Conservation (phyloP, 1,140 invertebrate species). For the Brachionus manjavacas region DNA sequence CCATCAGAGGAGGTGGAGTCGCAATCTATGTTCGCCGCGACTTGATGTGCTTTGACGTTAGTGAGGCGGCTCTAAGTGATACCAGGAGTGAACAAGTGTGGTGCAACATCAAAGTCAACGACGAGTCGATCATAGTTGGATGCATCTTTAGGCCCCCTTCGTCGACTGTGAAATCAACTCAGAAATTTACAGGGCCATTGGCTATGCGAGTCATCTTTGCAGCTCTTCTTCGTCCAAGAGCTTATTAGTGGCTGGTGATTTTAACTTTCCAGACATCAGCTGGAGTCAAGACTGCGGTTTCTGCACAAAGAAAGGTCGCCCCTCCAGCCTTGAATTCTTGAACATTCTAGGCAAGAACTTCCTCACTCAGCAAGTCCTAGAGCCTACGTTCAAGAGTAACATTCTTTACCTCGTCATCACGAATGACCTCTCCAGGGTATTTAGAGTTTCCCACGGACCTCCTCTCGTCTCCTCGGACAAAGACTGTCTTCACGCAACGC, state of each 20-base stretch:
- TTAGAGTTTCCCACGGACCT: background rate
- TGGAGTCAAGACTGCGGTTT: background rate
- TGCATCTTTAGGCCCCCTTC: background rate
- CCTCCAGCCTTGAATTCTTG: background rate
- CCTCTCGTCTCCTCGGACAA: background rate
- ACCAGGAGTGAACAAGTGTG: background rate
- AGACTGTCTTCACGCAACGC: background rate
- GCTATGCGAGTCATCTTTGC: background rate
- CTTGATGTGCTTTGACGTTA: background rate
- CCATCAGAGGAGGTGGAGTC: background rate
- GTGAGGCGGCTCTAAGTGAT: background rate
- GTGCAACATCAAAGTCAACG: background rate
- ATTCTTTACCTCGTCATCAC: background rate
- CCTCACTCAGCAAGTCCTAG: background rate
- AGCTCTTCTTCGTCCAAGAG: background rate
- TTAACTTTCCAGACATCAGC: background rate
- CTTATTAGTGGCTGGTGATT: background rate
- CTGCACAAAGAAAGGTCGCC: background rate
- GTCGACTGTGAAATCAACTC: background rate
- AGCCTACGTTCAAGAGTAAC: background rate
- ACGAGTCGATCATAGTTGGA: background rate
- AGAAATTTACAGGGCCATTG: background rate
- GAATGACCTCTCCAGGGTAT: background rate
- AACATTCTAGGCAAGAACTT: background rate
- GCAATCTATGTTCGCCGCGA: background rate